These are phyloP conservation scores for Proteles cristata DNA, from an alignment of 2,113 vertebrate genomes.

Conservation along the genomic window DNA sequence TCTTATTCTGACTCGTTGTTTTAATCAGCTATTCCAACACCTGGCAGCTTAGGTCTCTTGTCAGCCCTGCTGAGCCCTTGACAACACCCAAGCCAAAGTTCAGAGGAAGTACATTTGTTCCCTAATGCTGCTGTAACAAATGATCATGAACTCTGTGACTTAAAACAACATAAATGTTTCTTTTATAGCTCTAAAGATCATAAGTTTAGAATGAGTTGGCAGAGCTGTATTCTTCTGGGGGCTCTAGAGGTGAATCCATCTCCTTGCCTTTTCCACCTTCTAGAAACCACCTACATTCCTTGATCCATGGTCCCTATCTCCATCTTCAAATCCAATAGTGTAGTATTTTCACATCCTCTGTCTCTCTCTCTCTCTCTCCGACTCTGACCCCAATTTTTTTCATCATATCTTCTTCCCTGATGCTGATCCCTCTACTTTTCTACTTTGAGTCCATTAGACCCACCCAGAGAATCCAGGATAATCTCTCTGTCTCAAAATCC, in stretches of 20 bases:
- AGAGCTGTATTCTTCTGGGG: not conserved
- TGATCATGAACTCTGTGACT: not conserved
- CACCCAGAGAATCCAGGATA: not conserved
- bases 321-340: not conserved
- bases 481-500: not conserved
- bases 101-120: not conserved
- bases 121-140: not conserved
- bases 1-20: not conserved
- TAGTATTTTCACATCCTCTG: not conserved
- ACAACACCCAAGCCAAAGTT: not conserved
- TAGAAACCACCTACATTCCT: not conserved
- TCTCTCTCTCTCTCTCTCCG: not conserved
- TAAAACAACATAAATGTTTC: not conserved
- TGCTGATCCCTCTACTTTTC: not conserved
- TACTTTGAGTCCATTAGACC: not conserved
- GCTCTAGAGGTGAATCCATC: not conserved
- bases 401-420: not conserved
- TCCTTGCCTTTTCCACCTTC: not conserved
- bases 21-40: too few species aligned
- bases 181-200: not conserved
- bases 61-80: not conserved
- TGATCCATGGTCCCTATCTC: not conserved
- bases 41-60: not conserved
- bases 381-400: not conserved
- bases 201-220: not conserved